Percentiles rank a stretch among this genome's conserved stretches.
phyloP scores from a whole-genome alignment of 2,888 invertebrate genomes.

The Choreutis nemorana region DNA sequence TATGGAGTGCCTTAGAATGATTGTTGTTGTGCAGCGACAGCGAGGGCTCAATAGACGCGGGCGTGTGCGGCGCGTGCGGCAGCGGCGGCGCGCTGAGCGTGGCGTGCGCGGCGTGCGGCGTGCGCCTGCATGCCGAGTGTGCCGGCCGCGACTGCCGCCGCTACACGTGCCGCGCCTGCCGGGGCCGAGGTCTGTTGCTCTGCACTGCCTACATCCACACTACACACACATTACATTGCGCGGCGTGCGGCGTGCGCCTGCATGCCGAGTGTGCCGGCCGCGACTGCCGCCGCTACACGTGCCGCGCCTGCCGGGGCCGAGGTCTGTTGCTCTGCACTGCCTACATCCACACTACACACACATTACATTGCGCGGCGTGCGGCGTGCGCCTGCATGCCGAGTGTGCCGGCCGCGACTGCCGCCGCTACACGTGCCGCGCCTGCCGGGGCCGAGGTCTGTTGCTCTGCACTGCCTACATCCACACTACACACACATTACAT shows the following conservation, averaged over 20 bases:
- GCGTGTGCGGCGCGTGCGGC: constrained; percentile 70
- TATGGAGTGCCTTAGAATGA: no score
- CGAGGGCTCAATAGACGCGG: constrained; percentile 21
- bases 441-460: constrained; percentile 75
- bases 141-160: constrained; percentile 44
- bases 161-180: constrained; percentile 64
- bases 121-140: constrained; percentile 79
- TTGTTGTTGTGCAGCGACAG: constrained; percentile 7
- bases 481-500: no score
- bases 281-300: constrained; percentile 59
- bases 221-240: no score
- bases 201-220: constrained; percentile 32
- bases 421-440: constrained; percentile 65
- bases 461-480: constrained; percentile 44
- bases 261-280: constrained; percentile 75
- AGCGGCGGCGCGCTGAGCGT: constrained; percentile 71
- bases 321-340: constrained; percentile 67
- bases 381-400: constrained; percentile 73
- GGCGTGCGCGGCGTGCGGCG: constrained; percentile 67
- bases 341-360: no score
- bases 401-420: constrained; percentile 62
- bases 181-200: constrained; percentile 21
- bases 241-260: constrained; percentile 67
- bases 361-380: constrained; percentile 75
- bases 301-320: constrained; percentile 70